Evolutionary conservation across 1,140 invertebrate genomes (phyloP).

Genomic region (Pristionchus pacificus): DNA sequence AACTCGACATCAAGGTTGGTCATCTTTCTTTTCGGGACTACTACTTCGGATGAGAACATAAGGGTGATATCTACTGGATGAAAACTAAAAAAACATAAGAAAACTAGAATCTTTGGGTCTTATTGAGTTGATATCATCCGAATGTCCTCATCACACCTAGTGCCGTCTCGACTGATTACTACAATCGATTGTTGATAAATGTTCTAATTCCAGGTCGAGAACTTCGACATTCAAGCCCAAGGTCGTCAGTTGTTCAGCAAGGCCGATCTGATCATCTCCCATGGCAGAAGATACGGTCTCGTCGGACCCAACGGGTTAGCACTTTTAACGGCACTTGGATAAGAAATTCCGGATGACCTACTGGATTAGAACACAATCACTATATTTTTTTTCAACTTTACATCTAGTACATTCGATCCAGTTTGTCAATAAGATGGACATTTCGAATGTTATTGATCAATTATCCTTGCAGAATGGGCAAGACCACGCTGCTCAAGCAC

Average conservation of each 20-base stretch:
- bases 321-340: too few relatives aligned
- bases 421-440: too few relatives aligned
- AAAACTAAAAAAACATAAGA: background rate
- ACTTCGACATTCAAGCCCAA: constrained; percentile 93
- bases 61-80: background rate
- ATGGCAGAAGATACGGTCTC: constrained; percentile 88
- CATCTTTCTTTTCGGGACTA: background rate
- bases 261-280: constrained; percentile 86
- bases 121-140: background rate
- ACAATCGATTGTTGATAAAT: constrained; percentile 13
- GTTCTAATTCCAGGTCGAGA: constrained; percentile 69
- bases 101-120: background rate
- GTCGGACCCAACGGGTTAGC: constrained; percentile 87
- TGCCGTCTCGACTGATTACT: background rate
- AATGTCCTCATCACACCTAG: constrained; percentile 1
- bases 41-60: background rate
- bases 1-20: constrained; percentile 90
- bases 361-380: background rate
- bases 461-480: constrained; percentile 71
- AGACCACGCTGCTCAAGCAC: constrained; percentile 93
- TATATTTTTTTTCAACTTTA: background rate
- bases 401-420: too few relatives aligned
- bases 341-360: background rate
- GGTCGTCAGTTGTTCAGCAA: constrained; percentile 97
- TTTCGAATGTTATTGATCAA: too few relatives aligned